phyloP scores from a whole-genome alignment of 2,113 vertebrate species.

The Equus przewalskii region DNA sequence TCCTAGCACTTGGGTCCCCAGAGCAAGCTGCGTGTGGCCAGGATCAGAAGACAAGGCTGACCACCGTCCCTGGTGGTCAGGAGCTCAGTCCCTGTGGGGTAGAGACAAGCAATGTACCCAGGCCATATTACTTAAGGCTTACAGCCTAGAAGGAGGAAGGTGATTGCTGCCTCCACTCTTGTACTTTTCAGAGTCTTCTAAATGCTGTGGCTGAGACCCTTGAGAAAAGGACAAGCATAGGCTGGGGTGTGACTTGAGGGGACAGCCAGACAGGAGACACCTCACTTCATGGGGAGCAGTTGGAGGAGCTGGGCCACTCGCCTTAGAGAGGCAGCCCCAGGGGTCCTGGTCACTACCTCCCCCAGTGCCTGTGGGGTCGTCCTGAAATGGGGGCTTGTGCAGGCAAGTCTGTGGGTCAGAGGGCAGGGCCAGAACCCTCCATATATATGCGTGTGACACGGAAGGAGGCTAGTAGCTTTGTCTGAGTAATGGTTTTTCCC shows the following conservation, averaged over 20 bases:
- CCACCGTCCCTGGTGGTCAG: neutral
- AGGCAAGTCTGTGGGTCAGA: neutral
- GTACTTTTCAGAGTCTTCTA: neutral
- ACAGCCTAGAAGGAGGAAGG: neutral
- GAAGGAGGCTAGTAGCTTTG: neutral
- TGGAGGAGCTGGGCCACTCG: neutral
- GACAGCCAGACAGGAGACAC: neutral
- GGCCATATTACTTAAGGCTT: neutral
- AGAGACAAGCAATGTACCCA: neutral
- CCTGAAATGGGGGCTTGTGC: too few relatives aligned
- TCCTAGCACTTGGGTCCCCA: neutral
- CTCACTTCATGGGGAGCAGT: neutral
- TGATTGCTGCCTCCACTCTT: neutral
- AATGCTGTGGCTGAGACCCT: neutral
- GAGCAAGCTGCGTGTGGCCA: neutral
- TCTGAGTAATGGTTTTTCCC: neutral
- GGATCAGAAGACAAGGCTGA: neutral
- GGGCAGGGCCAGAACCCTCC: neutral
- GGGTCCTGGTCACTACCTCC: neutral
- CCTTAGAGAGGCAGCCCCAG: neutral
- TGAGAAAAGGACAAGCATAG: neutral
- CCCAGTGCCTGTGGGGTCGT: neutral
- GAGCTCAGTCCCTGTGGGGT: neutral
- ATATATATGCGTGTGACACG: neutral
- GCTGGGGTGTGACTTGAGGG: too few relatives aligned